Evolutionary conservation across 2,797 vertebrate species (phyloP), one percentile per base, ranked within the genome.

Genomic region (Hemibagrus guttatus): DNA sequence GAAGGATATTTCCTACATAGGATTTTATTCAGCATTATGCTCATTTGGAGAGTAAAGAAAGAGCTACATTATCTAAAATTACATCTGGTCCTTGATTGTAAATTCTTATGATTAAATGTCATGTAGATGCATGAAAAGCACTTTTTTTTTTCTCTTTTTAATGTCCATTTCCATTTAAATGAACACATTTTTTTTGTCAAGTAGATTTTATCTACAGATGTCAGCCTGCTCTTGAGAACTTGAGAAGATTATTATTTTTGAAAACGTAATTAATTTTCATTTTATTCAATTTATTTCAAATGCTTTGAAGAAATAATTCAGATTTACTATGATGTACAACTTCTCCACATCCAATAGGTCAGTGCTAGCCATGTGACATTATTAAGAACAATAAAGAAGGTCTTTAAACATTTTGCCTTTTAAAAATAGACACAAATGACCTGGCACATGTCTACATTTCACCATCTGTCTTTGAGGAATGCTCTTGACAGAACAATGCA

Each of bases 1-100:
- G 13, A 16, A 19, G 46, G 1, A 54, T 6, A 4, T 49, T 81
- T 49, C 14, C 26, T 64, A 11, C 6, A 11, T 8, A 61, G 58
- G 35, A 81, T 61, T 59, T 46, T 1, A 49, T 46, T 81, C 6
- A 59, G 11, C 4, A 1, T 39, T 59, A 26, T 42, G 42, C 56
- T 63, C 12, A 80, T 61, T 39, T 8, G 2, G 31, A 61, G 26
- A 26, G 35, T 61, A 46, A 26, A 42, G 58, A 61, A 42, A 81
- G 35, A 26, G 35, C 21, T 42, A 23, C 39, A 23, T 39, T 39
- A 80, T 61, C 56, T 80, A 21, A 80, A 80, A 78, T 58, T 35
- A 79, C 28, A 79, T 79, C 54, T 58, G 74, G 74, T 81, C 42
- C 39, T 9, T 49, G 8, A 49, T 19, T 81, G 61, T 49, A 64